Conservation (phyloP, 1,140 invertebrate species). For the Sinella curviseta region DNA sequence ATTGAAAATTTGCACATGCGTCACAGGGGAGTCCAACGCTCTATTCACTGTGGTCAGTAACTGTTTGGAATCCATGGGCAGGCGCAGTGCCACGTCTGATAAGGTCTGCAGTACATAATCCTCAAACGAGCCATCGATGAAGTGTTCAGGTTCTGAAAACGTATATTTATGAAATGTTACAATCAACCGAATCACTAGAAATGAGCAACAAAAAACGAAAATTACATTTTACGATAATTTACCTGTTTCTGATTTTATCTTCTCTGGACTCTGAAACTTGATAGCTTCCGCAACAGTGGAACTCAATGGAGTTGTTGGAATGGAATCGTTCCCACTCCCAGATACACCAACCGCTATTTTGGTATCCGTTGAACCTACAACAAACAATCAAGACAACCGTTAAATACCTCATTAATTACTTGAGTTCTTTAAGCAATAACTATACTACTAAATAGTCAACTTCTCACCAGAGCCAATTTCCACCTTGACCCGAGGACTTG, state of each 20-base stretch:
- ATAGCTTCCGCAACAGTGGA: neutral
- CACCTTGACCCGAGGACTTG: neutral
- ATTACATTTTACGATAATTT: too few relatives aligned
- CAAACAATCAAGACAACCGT: too few relatives aligned
- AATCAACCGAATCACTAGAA: too few relatives aligned
- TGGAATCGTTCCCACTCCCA: neutral
- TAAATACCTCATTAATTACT: too few relatives aligned
- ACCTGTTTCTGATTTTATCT: neutral
- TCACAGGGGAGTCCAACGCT: conserved; percentile 62
- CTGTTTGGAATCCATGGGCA: conserved; percentile 74
- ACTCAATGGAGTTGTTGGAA: neutral
- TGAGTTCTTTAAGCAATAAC: too few relatives aligned
- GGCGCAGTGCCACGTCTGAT: conserved; percentile 71
- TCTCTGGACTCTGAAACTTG: conserved; percentile 9
- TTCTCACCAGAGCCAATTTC: neutral
- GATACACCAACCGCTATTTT: too few relatives aligned
- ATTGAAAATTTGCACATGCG: conserved; percentile 68
- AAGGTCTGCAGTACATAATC: conserved; percentile 71
- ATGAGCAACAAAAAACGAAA: too few relatives aligned
- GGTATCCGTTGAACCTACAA: neutral
- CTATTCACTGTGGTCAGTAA: conserved; percentile 66
- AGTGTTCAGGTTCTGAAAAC: neutral
- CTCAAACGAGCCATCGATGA: conserved; percentile 61
- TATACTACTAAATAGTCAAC: too few relatives aligned
- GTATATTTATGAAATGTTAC: too few relatives aligned